phyloP scores from a whole-genome alignment of 2,888 invertebrate species.

The Pantelozetes paolii region DNA sequence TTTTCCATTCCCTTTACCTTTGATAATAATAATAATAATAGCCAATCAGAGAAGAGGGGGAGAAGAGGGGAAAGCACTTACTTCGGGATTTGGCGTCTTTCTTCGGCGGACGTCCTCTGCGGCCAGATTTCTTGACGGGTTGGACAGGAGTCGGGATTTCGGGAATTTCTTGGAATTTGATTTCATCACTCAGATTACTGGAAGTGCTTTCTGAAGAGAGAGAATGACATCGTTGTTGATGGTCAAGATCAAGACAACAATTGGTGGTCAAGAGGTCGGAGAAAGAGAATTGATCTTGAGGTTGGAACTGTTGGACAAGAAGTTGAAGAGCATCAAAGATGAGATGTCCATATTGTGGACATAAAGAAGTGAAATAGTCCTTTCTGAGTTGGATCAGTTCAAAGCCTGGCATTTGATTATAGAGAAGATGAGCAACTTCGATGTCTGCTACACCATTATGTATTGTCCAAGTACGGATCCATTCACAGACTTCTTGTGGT shows the following conservation, averaged over 20 bases:
- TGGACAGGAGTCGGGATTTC: too few relatives aligned
- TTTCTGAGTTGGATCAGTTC: constrained; percentile 46
- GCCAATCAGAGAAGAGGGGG: not conserved
- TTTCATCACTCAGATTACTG: constrained; percentile 46
- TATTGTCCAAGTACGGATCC: constrained; percentile 47
- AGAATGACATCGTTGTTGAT: not conserved
- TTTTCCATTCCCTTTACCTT: constrained; percentile 55
- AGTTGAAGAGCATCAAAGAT: constrained; percentile 46
- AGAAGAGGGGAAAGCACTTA: constrained; percentile 29
- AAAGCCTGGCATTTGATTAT: constrained; percentile 45
- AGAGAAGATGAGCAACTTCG: constrained; percentile 46
- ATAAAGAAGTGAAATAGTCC: constrained; percentile 46
- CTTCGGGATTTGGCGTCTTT: constrained; percentile 47
- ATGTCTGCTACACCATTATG: constrained; percentile 45
- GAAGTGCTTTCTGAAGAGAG: constrained; percentile 46
- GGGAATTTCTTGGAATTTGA: constrained; percentile 43
- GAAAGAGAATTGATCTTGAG: not conserved
- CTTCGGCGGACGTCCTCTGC: constrained; percentile 48
- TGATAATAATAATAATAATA: constrained; percentile 12
- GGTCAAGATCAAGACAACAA: not conserved
- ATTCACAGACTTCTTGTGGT: constrained; percentile 46
- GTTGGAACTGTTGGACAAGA: constrained; percentile 44
- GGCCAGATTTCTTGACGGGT: constrained; percentile 37
- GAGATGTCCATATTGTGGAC: constrained; percentile 45
- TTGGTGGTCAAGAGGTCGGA: not conserved